These are phyloP conservation scores for Ptilonorhynchus violaceus DNA, from an alignment of 2,113 vertebrate species.

Conservation along the genomic window DNA sequence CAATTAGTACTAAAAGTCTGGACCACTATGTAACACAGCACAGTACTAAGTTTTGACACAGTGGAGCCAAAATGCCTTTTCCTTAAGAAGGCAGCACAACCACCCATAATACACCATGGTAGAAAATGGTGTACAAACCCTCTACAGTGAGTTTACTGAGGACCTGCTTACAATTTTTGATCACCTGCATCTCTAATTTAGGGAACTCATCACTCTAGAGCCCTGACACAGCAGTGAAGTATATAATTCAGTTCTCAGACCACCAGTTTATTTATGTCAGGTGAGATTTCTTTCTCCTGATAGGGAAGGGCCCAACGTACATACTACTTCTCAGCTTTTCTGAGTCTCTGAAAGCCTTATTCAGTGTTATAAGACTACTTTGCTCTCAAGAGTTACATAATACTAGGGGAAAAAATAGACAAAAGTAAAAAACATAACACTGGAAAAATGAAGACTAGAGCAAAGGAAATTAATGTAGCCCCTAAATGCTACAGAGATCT, in stretches of 20 bases:
- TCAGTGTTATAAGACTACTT: neutral
- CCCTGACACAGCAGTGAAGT: neutral
- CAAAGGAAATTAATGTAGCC: neutral
- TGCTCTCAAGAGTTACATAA: neutral
- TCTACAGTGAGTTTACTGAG: neutral
- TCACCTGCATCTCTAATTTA: neutral
- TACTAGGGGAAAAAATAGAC: neutral
- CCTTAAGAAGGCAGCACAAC: neutral
- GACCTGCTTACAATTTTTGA: neutral
- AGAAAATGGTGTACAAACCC: neutral
- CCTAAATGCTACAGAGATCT: neutral
- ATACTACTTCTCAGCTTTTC: neutral
- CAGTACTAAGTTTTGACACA: neutral
- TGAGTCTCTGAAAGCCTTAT: neutral
- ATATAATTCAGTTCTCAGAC: neutral
- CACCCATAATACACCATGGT: rapidly evolving
- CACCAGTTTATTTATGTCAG: neutral
- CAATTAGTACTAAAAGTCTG: neutral
- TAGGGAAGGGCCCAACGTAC: rapidly evolving
- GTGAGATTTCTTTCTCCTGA: neutral
- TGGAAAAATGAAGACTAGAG: neutral
- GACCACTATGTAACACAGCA: neutral
- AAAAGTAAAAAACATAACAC: neutral
- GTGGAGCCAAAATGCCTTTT: neutral
- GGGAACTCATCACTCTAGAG: neutral